Evolutionary conservation across 2,113 vertebrate genomes (phyloP).

Genomic region (Hylia prasina): DNA sequence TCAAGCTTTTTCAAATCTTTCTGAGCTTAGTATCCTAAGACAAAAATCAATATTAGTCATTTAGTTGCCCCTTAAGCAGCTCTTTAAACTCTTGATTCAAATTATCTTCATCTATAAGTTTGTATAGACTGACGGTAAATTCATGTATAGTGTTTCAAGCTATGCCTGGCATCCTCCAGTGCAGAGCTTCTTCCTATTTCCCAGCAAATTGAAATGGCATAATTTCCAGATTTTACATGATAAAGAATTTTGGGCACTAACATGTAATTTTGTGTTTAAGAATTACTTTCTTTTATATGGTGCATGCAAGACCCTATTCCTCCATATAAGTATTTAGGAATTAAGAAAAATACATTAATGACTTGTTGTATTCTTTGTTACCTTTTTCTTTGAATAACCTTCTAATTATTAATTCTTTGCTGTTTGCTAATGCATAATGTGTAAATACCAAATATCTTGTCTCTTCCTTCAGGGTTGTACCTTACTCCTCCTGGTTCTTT

Average conservation of each 20-base stretch:
- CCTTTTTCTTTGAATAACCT: not conserved
- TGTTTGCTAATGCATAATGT: not conserved
- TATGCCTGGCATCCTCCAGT: not conserved
- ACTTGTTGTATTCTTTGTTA: not conserved
- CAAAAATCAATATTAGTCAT: not conserved
- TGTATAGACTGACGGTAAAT: not conserved
- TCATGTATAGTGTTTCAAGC: not conserved
- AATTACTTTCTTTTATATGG: not conserved
- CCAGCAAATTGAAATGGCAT: not conserved
- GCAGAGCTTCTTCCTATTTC: not conserved
- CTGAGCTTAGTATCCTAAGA: not conserved
- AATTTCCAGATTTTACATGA: not conserved
- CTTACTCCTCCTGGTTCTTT: constrained; percentile 87
- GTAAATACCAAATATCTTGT: not conserved
- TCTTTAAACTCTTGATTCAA: not conserved
- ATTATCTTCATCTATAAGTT: not conserved
- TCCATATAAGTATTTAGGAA: not conserved
- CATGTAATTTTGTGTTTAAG: not conserved
- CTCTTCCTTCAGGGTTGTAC: constrained; percentile 84
- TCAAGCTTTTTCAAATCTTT: not conserved
- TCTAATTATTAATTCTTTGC: not conserved
- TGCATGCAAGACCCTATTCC: not conserved
- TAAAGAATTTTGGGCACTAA: not conserved
- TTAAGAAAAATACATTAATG: not conserved
- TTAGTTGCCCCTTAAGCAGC: not conserved